Percentiles rank a stretch among this genome's conserved stretches.
Evolutionary conservation across 2,113 vertebrate genomes (phyloP).

Genomic region (Chaenogobius annularis): DNA sequence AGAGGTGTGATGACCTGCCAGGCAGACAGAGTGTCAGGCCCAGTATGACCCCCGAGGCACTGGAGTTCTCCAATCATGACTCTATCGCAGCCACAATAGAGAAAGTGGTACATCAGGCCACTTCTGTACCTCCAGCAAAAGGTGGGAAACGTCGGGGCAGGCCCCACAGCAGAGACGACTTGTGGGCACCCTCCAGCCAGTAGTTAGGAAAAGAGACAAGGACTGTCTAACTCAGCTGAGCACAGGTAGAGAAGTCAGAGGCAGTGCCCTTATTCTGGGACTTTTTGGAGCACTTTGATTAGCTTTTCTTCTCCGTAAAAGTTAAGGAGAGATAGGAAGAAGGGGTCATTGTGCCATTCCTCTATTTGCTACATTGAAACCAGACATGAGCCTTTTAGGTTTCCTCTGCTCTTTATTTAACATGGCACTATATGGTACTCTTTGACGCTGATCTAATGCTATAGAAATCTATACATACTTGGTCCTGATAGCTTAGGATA

Average conservation of each 20-base stretch:
- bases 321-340: constrained; percentile 19
- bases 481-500: constrained; percentile 63
- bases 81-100: constrained; percentile 93
- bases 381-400: constrained; percentile 62
- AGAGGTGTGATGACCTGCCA: constrained; percentile 91
- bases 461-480: constrained; percentile 72
- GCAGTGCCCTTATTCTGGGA: constrained; percentile 63
- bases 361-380: constrained; percentile 40
- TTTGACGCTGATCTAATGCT: constrained; percentile 71
- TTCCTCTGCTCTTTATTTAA: constrained; percentile 63
- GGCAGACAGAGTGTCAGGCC: constrained; percentile 84
- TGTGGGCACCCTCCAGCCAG: constrained; percentile 67
- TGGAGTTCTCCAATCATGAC: constrained; percentile 85
- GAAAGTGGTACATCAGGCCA: constrained; percentile 92
- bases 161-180: constrained; percentile 77
- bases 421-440: constrained; percentile 73
- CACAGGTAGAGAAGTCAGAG: constrained; percentile 39
- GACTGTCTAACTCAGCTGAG: constrained; percentile 21
- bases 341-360: constrained; percentile 28
- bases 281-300: constrained; percentile 77
- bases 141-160: constrained; percentile 78
- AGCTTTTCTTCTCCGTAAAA: constrained; percentile 52
- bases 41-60: constrained; percentile 75
- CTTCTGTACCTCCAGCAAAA: constrained; percentile 78
- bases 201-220: constrained; percentile 49